Evolutionary conservation across 2,797 vertebrate genomes (phyloP), one percentile per base, ranked within the genome.

Genomic region (Amniataba percoides): DNA sequence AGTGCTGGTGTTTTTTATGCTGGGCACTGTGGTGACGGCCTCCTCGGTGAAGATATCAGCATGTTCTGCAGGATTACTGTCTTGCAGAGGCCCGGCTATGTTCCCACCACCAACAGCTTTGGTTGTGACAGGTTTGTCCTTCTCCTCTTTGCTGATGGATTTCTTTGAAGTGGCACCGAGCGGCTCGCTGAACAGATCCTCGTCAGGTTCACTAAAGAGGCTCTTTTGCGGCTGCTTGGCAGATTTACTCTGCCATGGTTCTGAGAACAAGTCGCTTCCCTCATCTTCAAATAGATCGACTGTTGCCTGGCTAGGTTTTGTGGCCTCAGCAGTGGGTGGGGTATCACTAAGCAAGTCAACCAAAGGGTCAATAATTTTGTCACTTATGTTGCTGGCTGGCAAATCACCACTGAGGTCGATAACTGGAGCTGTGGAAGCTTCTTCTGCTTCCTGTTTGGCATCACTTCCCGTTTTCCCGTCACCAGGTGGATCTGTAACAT

Each of bases 1-100:
- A 0, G 95, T 92, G 0, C 96, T 96, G 84, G 95, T 93, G 83
- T 71, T 87, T 80, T 56, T 86, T 71, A 79, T 71, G 58, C 57
- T 78, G 36, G 89, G 81, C 14, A n/a, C 53, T 0, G 82, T 77
- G 53, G 42, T 23, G 25, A 83, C 14, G 0, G 87, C 88, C 57
- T 95, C 93, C 78, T 95, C 92, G 0, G 79, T 65, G 77, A 96
- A 95, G 61, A 95, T 75, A 62, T 95, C 92, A 1, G 77, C 60
- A 3, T 87, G 61, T 15, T 93, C 86, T 45, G 68, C 40, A 0
- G 51, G 57, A 13, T 31, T 82, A 12, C 51, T 40, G 39, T 84
- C 84, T 23, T 66, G 81, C 80, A 89, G 81, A 9, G 85, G 85
- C 10, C 86, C 89, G 0, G 72, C 48, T 4, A 65, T 23, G 48